Evolutionary conservation across 2,113 vertebrate species (phyloP).

Genomic region (Anoura caudifer): DNA sequence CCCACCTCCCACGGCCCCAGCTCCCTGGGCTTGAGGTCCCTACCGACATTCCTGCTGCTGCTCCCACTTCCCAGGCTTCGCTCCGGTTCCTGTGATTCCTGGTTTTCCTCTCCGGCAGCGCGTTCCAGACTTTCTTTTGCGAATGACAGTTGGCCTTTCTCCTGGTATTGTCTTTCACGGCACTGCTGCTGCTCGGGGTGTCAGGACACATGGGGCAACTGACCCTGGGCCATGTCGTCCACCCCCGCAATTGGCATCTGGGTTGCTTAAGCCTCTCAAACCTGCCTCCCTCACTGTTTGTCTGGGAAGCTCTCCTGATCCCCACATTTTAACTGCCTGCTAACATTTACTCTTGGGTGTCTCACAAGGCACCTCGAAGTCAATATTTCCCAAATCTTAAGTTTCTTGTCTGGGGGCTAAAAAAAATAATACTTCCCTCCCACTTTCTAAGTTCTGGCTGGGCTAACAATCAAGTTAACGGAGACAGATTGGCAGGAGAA

Average conservation of each 20-base stretch:
- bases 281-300: background rate
- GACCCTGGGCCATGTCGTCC: background rate
- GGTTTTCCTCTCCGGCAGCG: background rate
- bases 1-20: background rate
- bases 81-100: background rate
- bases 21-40: background rate
- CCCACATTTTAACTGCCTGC: background rate
- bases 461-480: background rate
- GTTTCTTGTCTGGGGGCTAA: background rate
- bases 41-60: background rate
- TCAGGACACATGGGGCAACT: background rate
- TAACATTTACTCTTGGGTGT: background rate
- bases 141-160: background rate
- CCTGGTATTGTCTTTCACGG: background rate
- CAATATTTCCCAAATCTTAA: background rate
- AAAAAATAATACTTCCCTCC: background rate
- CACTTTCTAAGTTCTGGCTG: background rate
- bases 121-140: background rate
- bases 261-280: background rate
- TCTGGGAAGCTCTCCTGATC: background rate
- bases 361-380: background rate
- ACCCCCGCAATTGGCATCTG: too few species aligned
- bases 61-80: background rate
- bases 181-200: background rate
- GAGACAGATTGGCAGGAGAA: background rate